A percentile compares a stretch with the other conserved stretches of the same genome.
Evolutionary conservation across 2,797 vertebrate genomes (phyloP).

Genomic region (Sebastes ruberrimus): DNA sequence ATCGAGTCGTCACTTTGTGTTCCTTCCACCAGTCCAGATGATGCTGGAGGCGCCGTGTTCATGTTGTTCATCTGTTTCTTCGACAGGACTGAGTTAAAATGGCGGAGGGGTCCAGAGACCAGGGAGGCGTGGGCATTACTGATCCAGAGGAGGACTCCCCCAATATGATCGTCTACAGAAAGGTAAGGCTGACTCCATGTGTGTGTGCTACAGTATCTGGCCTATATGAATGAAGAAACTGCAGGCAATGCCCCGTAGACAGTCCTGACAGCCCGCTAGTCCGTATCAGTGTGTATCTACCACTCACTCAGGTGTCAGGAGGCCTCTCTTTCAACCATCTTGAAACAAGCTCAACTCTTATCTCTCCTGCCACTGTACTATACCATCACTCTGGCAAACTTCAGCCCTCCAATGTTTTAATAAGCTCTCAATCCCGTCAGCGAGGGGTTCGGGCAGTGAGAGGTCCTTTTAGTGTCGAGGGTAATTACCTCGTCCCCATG

Average conservation of each 20-base stretch:
- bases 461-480: constrained; percentile 59
- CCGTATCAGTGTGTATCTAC: constrained; percentile 42
- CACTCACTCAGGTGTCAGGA: constrained; percentile 39
- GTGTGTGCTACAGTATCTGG: constrained; percentile 5
- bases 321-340: constrained; percentile 26
- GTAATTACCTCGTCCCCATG: constrained; percentile 61
- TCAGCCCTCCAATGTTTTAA: constrained; percentile 52
- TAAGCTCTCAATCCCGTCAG: constrained; percentile 50
- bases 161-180: constrained; percentile 97
- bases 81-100: constrained; percentile 79
- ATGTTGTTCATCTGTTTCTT: constrained; percentile 16
- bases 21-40: background rate
- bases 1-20: constrained; percentile 33
- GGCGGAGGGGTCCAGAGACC: constrained; percentile 89
- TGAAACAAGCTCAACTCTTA: constrained; percentile 11
- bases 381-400: constrained; percentile 31
- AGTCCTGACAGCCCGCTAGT: constrained; percentile 47
- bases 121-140: constrained; percentile 73
- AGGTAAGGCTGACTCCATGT: constrained; percentile 80
- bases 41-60: background rate
- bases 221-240: constrained; percentile 7
- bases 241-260: constrained; percentile 35
- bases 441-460: constrained; percentile 35
- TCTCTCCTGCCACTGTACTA: background rate
- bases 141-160: constrained; percentile 93